Base-by-base conservation (phyloP, 2,113 vertebrate genomes). In the Calyptomena viridis region DNA sequence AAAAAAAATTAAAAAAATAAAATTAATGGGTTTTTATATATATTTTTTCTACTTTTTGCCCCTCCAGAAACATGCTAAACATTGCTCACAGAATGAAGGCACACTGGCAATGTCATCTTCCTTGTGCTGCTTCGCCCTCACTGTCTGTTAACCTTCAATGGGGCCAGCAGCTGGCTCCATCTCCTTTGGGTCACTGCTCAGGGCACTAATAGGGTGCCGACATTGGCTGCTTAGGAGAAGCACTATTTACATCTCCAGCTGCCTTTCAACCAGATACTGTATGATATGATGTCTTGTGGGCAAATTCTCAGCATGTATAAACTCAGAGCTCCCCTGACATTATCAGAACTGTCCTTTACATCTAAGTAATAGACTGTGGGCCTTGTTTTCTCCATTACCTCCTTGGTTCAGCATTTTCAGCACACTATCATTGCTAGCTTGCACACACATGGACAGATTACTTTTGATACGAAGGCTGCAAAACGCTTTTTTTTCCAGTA, bases 101-200 rank as follows among this genome's bases (percentile, higher is more conserved):
- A 52, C 7, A 5, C 6, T 33, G 33, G 20, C 3, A 3, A 17
- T 6, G n/a, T 4, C 1, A 0, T 37, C 12, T 73, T 62, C 49
- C 71, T 47, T 18, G 49, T 42, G 39, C 39, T 68, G 55, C 71
- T 74, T 67, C 46, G 33, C 49, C 42, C 15, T 42, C 16, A 9
- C 22, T 30, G 18, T 33, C 74, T 23, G 9, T 77, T 46, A 14
- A 37, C 42, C 15, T 18, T 30, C 35, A 40, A 31, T 33, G 44
- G 47, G 18, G 20, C 59, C 31, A 74, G 82, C 39, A 74, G 37
- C 9, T 59, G 82, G 33, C 21, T 64, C 62, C 22, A 28, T 30
- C 21, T 27, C 33, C 37, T 37, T 7, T 2, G 1, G 11, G 30
- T 17, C 76, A 49, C 55, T 42, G 56, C 69, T 69, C 21, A 24